A percentile compares a stretch with the other conserved stretches of the same genome.
Evolutionary conservation across 2,113 vertebrate species (phyloP).

Genomic region (Xerus inauris): DNA sequence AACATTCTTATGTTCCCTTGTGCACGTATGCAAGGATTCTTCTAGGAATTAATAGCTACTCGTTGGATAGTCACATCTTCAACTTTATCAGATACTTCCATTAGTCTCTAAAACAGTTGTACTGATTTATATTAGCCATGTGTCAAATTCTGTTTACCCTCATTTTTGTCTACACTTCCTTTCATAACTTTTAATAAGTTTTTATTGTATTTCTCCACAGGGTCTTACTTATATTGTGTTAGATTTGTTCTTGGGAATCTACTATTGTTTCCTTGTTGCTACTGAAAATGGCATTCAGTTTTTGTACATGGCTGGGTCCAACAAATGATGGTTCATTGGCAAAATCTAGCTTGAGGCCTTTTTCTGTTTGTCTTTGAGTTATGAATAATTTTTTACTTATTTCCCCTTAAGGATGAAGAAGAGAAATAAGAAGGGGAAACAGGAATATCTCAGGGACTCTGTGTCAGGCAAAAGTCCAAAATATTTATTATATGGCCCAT

Average conservation of each 20-base stretch:
- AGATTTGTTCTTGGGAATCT: background rate
- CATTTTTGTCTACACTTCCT: background rate
- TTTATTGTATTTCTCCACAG: background rate
- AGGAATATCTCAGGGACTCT: background rate
- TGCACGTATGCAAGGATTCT: background rate
- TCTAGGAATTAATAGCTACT: background rate
- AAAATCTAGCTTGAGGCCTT: background rate
- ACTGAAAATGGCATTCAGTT: background rate
- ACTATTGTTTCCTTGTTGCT: background rate
- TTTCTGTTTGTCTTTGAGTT: background rate
- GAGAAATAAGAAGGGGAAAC: background rate
- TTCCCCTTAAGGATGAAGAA: background rate
- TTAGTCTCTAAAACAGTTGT: background rate
- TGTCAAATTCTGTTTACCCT: background rate
- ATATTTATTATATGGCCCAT: background rate
- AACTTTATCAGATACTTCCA: background rate
- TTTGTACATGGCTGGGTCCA: background rate
- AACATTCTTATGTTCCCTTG: background rate
- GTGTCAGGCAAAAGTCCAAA: slow-evolving; percentile 35
- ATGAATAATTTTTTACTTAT: background rate
- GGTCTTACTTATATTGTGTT: background rate
- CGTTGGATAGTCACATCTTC: background rate
- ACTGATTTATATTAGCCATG: background rate
- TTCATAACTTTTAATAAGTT: background rate
- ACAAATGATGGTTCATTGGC: background rate